Evolutionary conservation across 2,797 vertebrate species (phyloP).

Genomic region (Novumbra hubbsi): DNA sequence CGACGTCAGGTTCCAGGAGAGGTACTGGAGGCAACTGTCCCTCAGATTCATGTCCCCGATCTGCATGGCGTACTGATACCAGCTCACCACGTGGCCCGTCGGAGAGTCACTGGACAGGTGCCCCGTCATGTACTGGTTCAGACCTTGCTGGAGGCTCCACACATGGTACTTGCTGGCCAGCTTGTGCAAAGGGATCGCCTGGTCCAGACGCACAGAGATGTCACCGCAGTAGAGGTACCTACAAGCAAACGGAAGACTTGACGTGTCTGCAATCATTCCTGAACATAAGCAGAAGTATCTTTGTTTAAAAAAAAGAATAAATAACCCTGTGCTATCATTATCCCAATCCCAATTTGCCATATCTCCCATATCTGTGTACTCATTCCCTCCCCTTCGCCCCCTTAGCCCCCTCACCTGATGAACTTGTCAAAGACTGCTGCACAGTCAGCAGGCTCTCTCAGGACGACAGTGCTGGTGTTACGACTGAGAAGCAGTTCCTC

Average conservation of each 20-base stretch:
- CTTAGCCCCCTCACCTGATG: constrained; percentile 66
- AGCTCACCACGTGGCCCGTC: constrained; percentile 87
- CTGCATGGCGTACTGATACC: constrained; percentile 91
- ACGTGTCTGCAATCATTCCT: constrained; percentile 6
- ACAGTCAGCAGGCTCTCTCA: constrained; percentile 68
- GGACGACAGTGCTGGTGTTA: constrained; percentile 64
- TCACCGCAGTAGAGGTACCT: constrained; percentile 96
- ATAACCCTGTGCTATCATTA: background rate
- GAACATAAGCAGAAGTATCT: background rate
- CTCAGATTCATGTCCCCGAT: constrained; percentile 80
- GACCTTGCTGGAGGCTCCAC: constrained; percentile 82
- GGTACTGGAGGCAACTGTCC: constrained; percentile 92
- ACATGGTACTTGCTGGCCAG: constrained; percentile 91
- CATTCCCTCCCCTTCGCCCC: background rate
- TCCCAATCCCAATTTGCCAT: background rate
- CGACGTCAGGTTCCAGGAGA: constrained; percentile 95
- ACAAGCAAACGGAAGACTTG: constrained; percentile 17
- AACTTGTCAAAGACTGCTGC: constrained; percentile 81
- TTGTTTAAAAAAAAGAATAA: background rate
- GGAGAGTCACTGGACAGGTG: constrained; percentile 89
- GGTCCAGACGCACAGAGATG: constrained; percentile 83
- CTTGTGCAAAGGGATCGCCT: constrained; percentile 89
- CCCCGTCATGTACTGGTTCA: constrained; percentile 90
- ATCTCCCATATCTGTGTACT: background rate
- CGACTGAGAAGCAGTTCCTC: constrained; percentile 74